Conservation (phyloP, 1,140 invertebrate species). For the Dryas iulia region DNA sequence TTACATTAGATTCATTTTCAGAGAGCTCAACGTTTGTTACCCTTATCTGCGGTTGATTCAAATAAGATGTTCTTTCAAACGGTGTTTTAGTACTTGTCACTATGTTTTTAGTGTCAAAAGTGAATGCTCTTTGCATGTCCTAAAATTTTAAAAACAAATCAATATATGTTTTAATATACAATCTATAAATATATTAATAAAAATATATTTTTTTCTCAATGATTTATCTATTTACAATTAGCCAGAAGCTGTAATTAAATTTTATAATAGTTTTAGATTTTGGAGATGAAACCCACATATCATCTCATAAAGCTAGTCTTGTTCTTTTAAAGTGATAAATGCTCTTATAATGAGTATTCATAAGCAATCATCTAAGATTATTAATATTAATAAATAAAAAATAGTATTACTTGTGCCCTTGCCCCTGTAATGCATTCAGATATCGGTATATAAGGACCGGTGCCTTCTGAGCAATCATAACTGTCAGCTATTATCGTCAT, state of each 20-base stretch:
- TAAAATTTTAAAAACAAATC: slow-evolving; percentile 14
- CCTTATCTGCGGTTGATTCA: slow-evolving; percentile 60
- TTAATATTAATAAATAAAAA: background rate
- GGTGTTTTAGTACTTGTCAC: slow-evolving; percentile 44
- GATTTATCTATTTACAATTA: too few relatives aligned
- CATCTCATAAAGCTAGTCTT: too few relatives aligned
- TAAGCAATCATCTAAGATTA: too few relatives aligned
- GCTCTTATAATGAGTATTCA: too few relatives aligned
- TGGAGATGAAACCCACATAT: too few relatives aligned
- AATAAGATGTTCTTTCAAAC: slow-evolving; percentile 46
- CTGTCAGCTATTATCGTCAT: slow-evolving; percentile 28
- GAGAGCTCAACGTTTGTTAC: slow-evolving; percentile 57
- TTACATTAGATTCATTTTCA: slow-evolving; percentile 62
- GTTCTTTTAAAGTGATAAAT: too few relatives aligned
- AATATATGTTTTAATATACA: background rate
- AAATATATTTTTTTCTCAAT: too few relatives aligned
- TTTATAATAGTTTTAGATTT: too few relatives aligned
- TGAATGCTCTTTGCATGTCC: slow-evolving; percentile 53
- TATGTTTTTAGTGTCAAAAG: slow-evolving; percentile 60
- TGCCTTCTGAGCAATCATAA: slow-evolving; percentile 42
- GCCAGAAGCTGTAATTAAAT: too few relatives aligned
- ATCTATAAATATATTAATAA: background rate
- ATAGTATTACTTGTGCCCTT: slow-evolving; percentile 57
- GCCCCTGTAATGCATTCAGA: slow-evolving; percentile 95
- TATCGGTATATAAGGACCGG: slow-evolving; percentile 89